phyloP scores from a whole-genome alignment of 2,888 invertebrate species.

The Melitaea athalia region DNA sequence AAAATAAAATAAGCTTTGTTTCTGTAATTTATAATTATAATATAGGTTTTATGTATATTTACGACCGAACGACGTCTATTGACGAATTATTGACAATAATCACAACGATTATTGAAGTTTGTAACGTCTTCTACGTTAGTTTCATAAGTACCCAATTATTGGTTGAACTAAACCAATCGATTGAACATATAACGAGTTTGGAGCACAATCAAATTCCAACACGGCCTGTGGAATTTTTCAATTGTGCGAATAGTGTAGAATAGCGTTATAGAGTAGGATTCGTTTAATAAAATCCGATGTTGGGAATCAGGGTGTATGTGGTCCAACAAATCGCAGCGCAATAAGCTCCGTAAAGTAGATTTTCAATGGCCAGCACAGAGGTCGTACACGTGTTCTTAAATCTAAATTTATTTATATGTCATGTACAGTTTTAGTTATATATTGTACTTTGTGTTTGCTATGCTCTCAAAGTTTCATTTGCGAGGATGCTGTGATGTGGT shows the following conservation, averaged over 20 bases:
- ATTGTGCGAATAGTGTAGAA: slow-evolving; percentile 40
- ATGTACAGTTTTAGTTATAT: no score
- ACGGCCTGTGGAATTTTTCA: slow-evolving; percentile 42
- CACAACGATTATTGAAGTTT: no score
- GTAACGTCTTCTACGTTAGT: no score
- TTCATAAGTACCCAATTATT: not conserved
- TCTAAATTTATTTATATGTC: not conserved
- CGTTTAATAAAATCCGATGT: slow-evolving; percentile 41
- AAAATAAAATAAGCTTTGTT: no score
- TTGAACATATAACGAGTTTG: slow-evolving; percentile 19
- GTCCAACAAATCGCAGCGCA: slow-evolving; percentile 19
- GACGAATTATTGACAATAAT: no score
- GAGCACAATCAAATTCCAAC: slow-evolving; percentile 39
- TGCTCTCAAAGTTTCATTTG: no score
- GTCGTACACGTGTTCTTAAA: slow-evolving; percentile 1
- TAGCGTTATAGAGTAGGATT: slow-evolving; percentile 40
- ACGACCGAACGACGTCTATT: no score
- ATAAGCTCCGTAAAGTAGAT: slow-evolving; percentile 24
- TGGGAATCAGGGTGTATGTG: slow-evolving; percentile 18
- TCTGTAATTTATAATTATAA: no score
- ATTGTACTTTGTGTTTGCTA: no score
- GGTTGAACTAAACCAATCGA: not conserved
- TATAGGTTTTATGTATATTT: no score
- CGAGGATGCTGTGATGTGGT: no score
- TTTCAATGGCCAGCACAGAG: not conserved